Base-by-base conservation (phyloP, 30 jellyfish, hydroid and myxozoan genomes). In the Aurelia aurita region DNA sequence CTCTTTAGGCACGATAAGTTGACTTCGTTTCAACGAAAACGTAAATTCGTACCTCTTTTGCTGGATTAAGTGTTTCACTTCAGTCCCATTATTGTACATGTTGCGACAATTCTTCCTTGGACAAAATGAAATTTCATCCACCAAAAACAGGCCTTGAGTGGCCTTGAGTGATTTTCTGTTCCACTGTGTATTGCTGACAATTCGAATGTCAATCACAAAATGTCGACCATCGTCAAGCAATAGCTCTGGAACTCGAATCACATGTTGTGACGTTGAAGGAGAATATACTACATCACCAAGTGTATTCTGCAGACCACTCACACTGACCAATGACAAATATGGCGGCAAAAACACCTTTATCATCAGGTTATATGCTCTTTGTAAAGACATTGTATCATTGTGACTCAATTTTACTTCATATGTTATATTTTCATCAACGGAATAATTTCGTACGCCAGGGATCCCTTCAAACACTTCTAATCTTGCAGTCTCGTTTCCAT, bases 91-190 rank as follows among this genome's bases (percentile, higher is more conserved):
- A 16, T 43, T 45, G 16, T 49, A 44, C 14, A 63, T 66, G 39
- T 67, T 68, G 5, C 25, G 29, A 62, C 91, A 81, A 1, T 54
- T 2, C 34, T 32, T 23, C 47, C 78, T 60, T 22, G 14, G 21
- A 77, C 91, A 81, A 67, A 47, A 81, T 34, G 85, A 74, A 47
- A 74, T 67, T 10, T 43, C 78, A 44, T 81, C 91, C 39, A 81
- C 58, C n/a, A 81, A 67, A 15, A 66, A 34, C 9, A 21, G 18
- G 44, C 85, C 91, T 31, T 14, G 35, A 3, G 70, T 34, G 25
- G 32, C 22, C 25, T 26, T 31, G 27, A 28, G 22, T 44, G 80
- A 15, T 5, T 27, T 60, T 62, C 70, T 53, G 70, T 39, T 47
- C 82, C 73, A 53, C 15, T 22, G 35, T 18, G 21, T 2, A 67